A percentile compares a stretch with the other conserved stretches of the same genome.
Conservation (phyloP, 2,888 invertebrate genomes). For the Rhyacophila evoluta region DNA sequence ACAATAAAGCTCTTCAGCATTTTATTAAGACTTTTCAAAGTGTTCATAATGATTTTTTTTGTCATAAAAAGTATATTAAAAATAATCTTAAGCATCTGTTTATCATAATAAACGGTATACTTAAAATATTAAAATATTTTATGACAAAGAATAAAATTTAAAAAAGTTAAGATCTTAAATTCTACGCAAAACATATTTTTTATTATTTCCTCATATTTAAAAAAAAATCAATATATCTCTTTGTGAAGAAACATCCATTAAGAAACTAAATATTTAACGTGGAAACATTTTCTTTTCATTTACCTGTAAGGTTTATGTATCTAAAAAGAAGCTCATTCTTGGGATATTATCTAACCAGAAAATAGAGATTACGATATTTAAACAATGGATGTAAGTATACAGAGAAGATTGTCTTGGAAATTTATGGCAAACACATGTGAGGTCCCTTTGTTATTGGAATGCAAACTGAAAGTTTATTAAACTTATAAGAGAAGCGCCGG, state of each 20-base stretch:
- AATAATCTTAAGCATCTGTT: too few species aligned
- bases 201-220: too few species aligned
- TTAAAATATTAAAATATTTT: too few species aligned
- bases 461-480: conserved; percentile 32
- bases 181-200: too few species aligned
- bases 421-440: conserved; percentile 19
- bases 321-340: not conserved
- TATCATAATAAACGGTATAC: too few species aligned
- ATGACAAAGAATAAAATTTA: too few species aligned
- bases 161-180: too few species aligned
- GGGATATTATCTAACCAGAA: not conserved
- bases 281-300: not conserved
- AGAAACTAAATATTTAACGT: too few species aligned
- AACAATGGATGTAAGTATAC: not conserved
- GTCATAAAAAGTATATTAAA: too few species aligned
- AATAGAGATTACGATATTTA: not conserved
- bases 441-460: not conserved
- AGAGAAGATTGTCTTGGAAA: not conserved
- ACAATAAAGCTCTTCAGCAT: not conserved
- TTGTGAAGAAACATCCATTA: too few species aligned
- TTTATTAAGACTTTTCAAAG: not conserved
- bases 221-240: too few species aligned
- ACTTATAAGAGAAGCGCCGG: not conserved
- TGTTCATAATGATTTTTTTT: not conserved
- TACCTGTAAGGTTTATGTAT: not conserved